Conservation (phyloP, 2,113 vertebrate genomes). For the Myodes glareolus region DNA sequence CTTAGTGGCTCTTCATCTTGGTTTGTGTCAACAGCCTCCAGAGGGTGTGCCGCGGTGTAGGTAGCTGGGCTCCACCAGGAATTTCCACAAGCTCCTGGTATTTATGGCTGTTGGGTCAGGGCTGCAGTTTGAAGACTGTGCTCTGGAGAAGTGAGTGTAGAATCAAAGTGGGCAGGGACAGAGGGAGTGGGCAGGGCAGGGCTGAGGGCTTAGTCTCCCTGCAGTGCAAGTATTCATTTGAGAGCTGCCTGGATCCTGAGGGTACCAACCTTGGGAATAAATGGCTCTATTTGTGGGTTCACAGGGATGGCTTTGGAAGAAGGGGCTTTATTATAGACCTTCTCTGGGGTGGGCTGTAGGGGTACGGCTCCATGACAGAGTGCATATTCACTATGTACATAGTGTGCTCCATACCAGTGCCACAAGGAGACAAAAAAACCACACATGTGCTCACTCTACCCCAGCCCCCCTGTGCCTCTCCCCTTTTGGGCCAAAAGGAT, state of each 20-base stretch:
- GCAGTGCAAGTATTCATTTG: background rate
- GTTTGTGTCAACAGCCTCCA: fast-evolving
- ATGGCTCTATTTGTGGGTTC: background rate
- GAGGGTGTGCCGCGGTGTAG: background rate
- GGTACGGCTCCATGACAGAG: background rate
- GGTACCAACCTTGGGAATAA: too few species aligned
- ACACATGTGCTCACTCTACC: background rate
- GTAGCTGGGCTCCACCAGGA: background rate
- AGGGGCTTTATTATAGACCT: background rate
- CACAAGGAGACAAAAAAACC: background rate
- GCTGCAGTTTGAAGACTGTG: background rate
- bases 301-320: background rate
- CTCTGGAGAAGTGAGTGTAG: background rate
- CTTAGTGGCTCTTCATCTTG: background rate
- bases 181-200: background rate
- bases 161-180: background rate
- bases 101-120: background rate
- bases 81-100: too few species aligned
- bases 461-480: background rate
- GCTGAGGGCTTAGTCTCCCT: background rate
- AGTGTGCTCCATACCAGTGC: too few species aligned
- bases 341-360: background rate
- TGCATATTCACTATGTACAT: too few species aligned
- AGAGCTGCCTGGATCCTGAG: background rate
- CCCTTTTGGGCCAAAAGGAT: background rate